These are phyloP conservation scores for Neotoma lepida DNA, from an alignment of 2,113 vertebrate genomes.

Conservation along the genomic window DNA sequence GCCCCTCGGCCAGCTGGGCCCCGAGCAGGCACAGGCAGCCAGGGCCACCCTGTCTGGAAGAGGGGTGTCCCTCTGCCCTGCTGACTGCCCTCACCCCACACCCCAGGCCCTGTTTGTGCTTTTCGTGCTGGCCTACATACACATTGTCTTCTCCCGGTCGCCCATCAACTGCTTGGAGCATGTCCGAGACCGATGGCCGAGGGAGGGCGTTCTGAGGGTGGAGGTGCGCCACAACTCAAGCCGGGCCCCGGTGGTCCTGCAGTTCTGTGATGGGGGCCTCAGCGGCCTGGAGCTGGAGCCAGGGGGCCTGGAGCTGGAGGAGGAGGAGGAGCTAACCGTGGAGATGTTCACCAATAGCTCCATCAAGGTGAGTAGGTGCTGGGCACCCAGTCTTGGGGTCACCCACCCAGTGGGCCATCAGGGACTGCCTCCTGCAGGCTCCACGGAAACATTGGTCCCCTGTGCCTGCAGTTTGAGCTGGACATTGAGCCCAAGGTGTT, in stretches of 20 bases:
- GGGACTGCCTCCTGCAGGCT: not conserved
- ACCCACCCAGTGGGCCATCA: too few relatives aligned
- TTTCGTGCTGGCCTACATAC: constrained; percentile 98
- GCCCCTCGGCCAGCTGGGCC: not conserved
- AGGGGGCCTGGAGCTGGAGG: constrained; percentile 86
- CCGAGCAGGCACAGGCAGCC: not conserved
- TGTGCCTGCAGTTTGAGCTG: constrained; percentile 91
- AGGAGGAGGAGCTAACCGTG: constrained; percentile 94
- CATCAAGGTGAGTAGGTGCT: constrained; percentile 83
- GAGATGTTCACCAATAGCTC: constrained; percentile 97
- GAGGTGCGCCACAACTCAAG: constrained; percentile 97
- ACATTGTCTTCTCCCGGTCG: constrained; percentile 97
- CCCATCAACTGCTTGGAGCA: constrained; percentile 97
- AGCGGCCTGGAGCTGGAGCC: constrained; percentile 87
- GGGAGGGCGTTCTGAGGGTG: constrained; percentile 94
- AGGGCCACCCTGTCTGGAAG: not conserved
- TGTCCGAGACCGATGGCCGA: constrained; percentile 95
- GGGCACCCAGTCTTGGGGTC: not conserved
- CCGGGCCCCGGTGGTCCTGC: constrained; percentile 93
- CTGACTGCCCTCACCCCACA: constrained; percentile 53
- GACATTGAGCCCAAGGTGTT: constrained; percentile 94
- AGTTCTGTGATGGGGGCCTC: constrained; percentile 91
- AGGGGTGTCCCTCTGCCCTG: not conserved
- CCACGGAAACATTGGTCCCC: not conserved
- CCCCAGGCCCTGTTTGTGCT: constrained; percentile 95